Evolutionary conservation across 2,888 invertebrate species (phyloP), one percentile per base, ranked within the genome.

Genomic region (Tetropium fuscum): DNA sequence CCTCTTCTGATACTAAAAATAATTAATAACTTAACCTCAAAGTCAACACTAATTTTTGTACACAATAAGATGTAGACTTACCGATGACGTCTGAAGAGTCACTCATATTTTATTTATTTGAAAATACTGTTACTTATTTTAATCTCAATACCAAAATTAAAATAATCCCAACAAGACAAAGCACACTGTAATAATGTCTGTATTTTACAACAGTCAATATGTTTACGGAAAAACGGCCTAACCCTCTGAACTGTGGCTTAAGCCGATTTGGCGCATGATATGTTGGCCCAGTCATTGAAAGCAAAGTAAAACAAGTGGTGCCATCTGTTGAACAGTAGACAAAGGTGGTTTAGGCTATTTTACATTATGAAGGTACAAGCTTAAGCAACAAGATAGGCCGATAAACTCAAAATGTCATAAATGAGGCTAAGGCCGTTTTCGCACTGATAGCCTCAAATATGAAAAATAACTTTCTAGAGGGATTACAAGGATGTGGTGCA

Each of bases 341-440:
- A 40, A 40, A 40, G 38, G 18, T 40, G 38, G 38, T 3, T 40
- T 40, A 40, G 38, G 38, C 38, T 18, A 8, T 40, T 40, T 3
- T 40, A n/a, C 8, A 40, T 16, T 40, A 34, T 18, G n/a, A 40
- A 40, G 38, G n/a, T 40, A 40, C n/a, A 34, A 34, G n/a, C 34
- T 34, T 34, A 34, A 11, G 34, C 34, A 34, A 34, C 34, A 34
- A 10, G 11, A 8, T 34, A 34, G 34, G 34, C 34, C 34, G 34
- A 34, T 34, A 11, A 34, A 34, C 34, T 11, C 34, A 10, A 34
- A 34, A 34, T 6, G 8, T 8, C 2, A 34, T 8, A 34, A 34
- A 8, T 34, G 34, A 8, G 34, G 34, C 34, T 34, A 11, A 34
- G 34, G 34, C 11, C 34, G 34, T 34, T 34, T 34, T 34, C 34